Evolutionary conservation across 1,140 invertebrate species (phyloP).

Genomic region (Samia ricini): DNA sequence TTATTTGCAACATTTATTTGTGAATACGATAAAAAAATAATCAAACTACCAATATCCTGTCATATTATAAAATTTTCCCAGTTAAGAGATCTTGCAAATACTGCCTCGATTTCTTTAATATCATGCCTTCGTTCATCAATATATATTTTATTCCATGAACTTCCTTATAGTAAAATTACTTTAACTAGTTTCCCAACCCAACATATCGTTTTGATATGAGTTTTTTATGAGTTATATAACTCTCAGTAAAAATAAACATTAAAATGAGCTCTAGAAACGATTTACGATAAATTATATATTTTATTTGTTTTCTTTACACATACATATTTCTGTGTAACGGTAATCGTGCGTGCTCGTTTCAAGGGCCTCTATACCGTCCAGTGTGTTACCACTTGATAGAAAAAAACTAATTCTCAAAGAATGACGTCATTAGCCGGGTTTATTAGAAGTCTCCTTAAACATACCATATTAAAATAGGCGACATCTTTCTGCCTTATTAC

Average conservation of each 20-base stretch:
- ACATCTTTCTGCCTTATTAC: too few relatives aligned
- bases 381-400: neutral
- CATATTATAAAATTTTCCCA: too few relatives aligned
- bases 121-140: too few relatives aligned
- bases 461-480: too few relatives aligned
- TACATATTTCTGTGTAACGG: neutral
- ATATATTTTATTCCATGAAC: too few relatives aligned
- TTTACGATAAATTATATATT: slow-evolving; percentile 6
- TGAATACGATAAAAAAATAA: too few relatives aligned
- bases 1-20: too few relatives aligned
- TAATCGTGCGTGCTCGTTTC: neutral
- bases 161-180: too few relatives aligned
- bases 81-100: too few relatives aligned
- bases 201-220: neutral
- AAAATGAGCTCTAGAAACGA: neutral
- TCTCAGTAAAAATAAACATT: slow-evolving; percentile 6
- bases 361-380: neutral
- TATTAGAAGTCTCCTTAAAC: neutral
- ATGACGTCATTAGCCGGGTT: neutral
- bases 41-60: too few relatives aligned
- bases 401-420: neutral
- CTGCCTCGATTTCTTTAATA: too few relatives aligned
- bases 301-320: slow-evolving; percentile 7
- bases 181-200: neutral
- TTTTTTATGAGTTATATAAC: neutral